phyloP scores from a whole-genome alignment of 2,113 vertebrate genomes.

The Orthonyx spaldingii region DNA sequence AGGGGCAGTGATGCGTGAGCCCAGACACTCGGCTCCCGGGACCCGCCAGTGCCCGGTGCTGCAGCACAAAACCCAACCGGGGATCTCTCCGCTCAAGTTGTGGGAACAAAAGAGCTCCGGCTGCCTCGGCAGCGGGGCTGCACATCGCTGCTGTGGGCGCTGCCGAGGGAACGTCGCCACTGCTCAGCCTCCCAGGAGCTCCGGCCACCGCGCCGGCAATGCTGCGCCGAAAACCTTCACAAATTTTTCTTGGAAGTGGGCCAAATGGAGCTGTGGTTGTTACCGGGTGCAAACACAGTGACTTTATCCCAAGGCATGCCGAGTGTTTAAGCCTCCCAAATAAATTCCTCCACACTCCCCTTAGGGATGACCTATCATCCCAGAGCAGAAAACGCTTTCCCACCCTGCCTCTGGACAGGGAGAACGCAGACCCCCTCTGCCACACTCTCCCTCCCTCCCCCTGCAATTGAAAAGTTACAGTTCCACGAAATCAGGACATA shows the following conservation, averaged over 20 bases:
- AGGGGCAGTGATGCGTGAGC: neutral
- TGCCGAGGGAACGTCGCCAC: neutral
- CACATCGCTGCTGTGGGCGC: neutral
- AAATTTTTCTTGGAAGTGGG: neutral
- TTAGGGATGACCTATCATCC: constrained; percentile 28
- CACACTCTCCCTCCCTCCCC: neutral
- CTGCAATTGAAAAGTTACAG: neutral
- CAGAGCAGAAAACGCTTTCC: neutral
- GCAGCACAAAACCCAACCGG: neutral
- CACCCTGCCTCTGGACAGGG: neutral
- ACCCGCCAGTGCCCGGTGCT: neutral
- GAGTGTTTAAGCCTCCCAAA: neutral
- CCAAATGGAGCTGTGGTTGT: neutral
- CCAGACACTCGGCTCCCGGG: neutral
- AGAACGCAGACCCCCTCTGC: neutral
- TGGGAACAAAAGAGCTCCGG: constrained; percentile 25
- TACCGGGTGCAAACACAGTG: neutral
- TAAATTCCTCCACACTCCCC: neutral
- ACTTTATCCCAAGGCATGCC: neutral
- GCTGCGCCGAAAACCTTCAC: neutral
- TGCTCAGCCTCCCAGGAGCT: neutral
- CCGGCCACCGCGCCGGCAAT: neutral
- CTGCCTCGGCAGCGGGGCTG: neutral
- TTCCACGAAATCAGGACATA: neutral
- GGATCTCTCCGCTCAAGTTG: neutral